Evolutionary conservation across 2,888 invertebrate species (phyloP).

Genomic region (Erebia palarica): DNA sequence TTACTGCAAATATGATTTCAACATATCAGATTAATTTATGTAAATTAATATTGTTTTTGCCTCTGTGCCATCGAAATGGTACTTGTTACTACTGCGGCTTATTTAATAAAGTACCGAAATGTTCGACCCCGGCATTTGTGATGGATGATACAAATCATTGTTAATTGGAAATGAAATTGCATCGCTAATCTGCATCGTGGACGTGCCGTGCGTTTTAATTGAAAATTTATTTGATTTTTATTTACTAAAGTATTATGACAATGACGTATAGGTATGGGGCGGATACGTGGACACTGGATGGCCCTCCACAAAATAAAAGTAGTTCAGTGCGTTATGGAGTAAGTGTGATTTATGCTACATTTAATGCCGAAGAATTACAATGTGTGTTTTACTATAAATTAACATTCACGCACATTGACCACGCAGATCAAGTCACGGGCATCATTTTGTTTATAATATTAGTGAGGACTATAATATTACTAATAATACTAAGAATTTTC

Average conservation of each 20-base stretch:
- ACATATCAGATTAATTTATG: slow-evolving; percentile 64
- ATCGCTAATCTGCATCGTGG: slow-evolving; percentile 16
- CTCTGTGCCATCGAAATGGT: slow-evolving; percentile 15
- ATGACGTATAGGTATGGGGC: no score
- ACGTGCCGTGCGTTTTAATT: background rate
- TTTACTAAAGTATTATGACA: background rate
- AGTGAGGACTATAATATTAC: no score
- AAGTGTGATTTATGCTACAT: no score
- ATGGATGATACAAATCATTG: slow-evolving; percentile 21
- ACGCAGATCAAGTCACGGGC: no score
- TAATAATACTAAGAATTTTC: no score
- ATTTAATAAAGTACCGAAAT: slow-evolving; percentile 41
- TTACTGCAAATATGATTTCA: slow-evolving; percentile 9
- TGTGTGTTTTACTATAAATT: no score
- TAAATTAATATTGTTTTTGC: slow-evolving; percentile 63
- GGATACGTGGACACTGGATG: no score
- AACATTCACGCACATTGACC: no score
- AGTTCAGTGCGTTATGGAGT: no score
- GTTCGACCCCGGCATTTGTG: slow-evolving; percentile 28
- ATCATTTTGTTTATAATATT: no score
- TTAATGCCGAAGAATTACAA: no score
- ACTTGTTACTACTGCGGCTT: slow-evolving; percentile 24
- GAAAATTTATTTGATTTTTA: slow-evolving; percentile 13
- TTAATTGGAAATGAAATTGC: slow-evolving; percentile 26
- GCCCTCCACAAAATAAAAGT: no score